Evolutionary conservation across 2,113 vertebrate species (phyloP), one percentile per base, ranked within the genome.

Genomic region (Rhabdornis inornatus): DNA sequence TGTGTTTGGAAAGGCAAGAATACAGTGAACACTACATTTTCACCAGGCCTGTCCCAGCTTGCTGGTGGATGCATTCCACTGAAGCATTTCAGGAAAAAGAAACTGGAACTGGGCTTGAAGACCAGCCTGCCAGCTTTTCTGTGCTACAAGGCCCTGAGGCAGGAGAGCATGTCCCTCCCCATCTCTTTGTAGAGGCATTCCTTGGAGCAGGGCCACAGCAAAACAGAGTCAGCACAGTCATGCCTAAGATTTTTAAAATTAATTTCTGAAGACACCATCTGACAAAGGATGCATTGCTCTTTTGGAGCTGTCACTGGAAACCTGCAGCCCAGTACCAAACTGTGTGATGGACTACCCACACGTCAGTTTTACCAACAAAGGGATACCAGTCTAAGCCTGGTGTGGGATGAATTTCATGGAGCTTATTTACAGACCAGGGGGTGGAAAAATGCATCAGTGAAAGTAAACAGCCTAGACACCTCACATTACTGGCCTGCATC

Each of bases 401-500:
- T 40, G 64, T 64, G 45, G 70, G 57, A 77, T 89, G 68, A 89
- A 86, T 87, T 83, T 85, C 61, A 30, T 49, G 64, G 82, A 92
- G 66, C 91, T 93, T 96, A 97, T 96, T 92, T 97, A 97, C 95
- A 98, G 92, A 89, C 77, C 92, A 91, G 60, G 89, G 94, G 55
- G 89, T 0, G 22, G 71, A 97, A 94, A 91, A 96, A 94, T 97
- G 96, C 86, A 95, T 94, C 3, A 5, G 77, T 97, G 59, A 80
- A 95, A 90, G 97, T 96, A 97, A 97, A 97, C 95, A 97, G 96
- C 95, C 95, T 94, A 92, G 84, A 97, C 96, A 96, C 75, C 95
- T 91, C 95, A 97, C 95, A 96, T 96, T 96, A 98, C 97, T 98
- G 98, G 97, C 97, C 97, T 97, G 97, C 94, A 92, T 94, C 49